Base-by-base conservation (phyloP, 1,140 invertebrate genomes). In the Tigriopus japonicus region DNA sequence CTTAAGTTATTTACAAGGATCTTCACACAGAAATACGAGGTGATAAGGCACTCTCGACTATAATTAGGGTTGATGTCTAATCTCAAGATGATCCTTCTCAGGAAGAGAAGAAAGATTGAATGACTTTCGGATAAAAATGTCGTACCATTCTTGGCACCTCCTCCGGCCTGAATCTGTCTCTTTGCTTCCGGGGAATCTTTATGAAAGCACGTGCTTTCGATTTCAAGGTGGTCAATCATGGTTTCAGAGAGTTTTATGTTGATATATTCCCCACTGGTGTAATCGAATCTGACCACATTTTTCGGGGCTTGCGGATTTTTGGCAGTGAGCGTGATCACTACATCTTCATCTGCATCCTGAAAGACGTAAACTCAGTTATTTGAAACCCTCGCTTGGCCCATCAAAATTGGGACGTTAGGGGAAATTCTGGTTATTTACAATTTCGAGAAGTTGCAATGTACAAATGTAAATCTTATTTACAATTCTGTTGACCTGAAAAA, bases 221-320 rank as follows among this genome's bases (percentile, higher is more conserved):
- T 58, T 9, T 58, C 55, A 3, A 58, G 42, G 15, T 58, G 55
- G 15, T 58, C 55, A 17, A 58, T 58, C 55, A 58, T 58, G 21
- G 21, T 42, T 23, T 58, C 55, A 6, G 40, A 28, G 12, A 58
- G 41, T 42, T 58, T 58, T 6, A 58, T 58, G 21, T 40, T n/a
- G n/a, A 58, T 23, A n/a, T 41, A 58, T 7, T 23, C 41, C 1
- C 55, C 55, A 24, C 15, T 41, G 55, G 55, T 58, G 55, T 58
- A 42, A n/a, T 58, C 55, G 40, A 58, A 58, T 23, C 55, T 28
- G 15, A 58, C 41, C 28, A 58, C 15, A 42, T 58, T 40, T 14
- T 21, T 40, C 17, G 55, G 55, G 17, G 55, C 55, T 14, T 35
- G 42, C 15, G 55, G 55, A 58, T 58, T 41, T 41, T 41, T 58